Conservation (phyloP, 35 echinoderm and acorn worm species). For the Heliocidaris erythrogramma region DNA sequence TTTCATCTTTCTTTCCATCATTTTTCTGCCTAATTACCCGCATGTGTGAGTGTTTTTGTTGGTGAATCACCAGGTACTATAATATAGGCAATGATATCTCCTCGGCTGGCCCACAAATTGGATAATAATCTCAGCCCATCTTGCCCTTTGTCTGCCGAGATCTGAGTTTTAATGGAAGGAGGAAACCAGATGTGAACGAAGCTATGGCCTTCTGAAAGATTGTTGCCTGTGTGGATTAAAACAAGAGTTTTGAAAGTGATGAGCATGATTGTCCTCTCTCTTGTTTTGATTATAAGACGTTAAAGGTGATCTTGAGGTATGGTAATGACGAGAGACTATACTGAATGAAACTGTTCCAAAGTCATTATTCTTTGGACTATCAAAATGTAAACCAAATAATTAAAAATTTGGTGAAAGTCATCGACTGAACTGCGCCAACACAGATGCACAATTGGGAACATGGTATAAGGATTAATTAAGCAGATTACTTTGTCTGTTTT, state of each 20-base stretch:
- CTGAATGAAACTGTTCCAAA: not conserved
- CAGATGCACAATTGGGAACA: too few species aligned
- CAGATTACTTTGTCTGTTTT: too few species aligned
- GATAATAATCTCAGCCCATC: conserved; percentile 14
- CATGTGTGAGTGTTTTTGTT: not conserved
- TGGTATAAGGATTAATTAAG: too few species aligned
- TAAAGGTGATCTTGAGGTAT: not conserved
- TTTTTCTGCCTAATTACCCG: not conserved
- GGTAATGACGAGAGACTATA: not conserved
- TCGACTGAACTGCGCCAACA: too few species aligned
- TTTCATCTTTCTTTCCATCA: not conserved
- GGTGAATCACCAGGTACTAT: not conserved
- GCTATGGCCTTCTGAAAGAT: not conserved
- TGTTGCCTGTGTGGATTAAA: not conserved
- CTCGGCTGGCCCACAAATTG: conserved; percentile 23
- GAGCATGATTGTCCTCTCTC: not conserved
- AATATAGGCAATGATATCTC: not conserved
- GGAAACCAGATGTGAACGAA: conserved; percentile 27
- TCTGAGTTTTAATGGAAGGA: conserved; percentile 1
- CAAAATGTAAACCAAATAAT: too few species aligned
- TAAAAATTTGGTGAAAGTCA: too few species aligned
- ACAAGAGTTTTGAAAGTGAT: not conserved
- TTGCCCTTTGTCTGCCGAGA: conserved; percentile 9
- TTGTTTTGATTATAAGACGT: not conserved
- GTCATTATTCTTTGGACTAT: not conserved